Conservation (phyloP, 35 echinoderm and acorn worm genomes). For the Acanthaster planci region DNA sequence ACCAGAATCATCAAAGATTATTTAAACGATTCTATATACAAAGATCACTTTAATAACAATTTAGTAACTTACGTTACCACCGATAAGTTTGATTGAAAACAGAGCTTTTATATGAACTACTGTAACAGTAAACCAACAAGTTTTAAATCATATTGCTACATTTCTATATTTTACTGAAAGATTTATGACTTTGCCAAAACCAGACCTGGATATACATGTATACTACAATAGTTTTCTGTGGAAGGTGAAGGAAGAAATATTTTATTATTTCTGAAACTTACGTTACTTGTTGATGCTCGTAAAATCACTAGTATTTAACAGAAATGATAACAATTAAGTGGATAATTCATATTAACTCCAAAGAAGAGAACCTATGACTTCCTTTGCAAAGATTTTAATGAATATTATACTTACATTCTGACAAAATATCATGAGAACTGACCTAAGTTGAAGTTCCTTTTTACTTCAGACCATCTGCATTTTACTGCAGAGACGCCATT, state of each 20-base stretch:
- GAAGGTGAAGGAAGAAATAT: background rate
- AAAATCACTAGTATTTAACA: background rate
- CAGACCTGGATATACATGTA: background rate
- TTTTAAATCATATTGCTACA: too few species aligned
- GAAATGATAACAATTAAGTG: background rate
- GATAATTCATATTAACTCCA: background rate
- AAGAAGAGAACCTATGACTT: background rate
- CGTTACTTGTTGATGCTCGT: background rate
- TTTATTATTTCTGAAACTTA: constrained; percentile 3
- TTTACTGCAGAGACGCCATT: background rate
- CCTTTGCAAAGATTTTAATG: background rate
- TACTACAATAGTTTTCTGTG: background rate
- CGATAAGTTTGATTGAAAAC: too few species aligned
- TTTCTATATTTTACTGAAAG: too few species aligned
- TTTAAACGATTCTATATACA: too few species aligned
- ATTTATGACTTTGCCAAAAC: background rate
- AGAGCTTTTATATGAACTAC: too few species aligned
- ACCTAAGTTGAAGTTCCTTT: background rate
- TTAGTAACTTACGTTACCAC: too few species aligned
- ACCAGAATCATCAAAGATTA: too few species aligned
- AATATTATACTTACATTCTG: background rate
- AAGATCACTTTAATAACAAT: too few species aligned
- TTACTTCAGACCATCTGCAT: background rate
- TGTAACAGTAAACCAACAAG: too few species aligned
- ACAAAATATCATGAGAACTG: background rate